Conservation (phyloP, 2,888 invertebrate species). For the Dyspetes luteomarginatus region DNA sequence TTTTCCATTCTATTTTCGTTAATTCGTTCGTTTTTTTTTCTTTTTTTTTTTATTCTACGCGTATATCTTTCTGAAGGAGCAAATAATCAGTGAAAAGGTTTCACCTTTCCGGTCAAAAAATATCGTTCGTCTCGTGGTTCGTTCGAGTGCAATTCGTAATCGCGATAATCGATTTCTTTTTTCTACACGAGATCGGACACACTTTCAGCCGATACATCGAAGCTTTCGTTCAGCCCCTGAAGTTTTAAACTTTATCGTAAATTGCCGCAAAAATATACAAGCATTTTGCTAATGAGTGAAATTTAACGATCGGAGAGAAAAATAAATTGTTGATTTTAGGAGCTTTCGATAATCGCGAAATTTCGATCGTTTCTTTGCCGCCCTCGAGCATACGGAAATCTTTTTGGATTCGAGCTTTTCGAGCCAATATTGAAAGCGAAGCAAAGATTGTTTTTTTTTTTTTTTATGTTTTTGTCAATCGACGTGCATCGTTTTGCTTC, state of each 20-base stretch:
- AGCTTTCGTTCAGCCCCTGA: neutral
- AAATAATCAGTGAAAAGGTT: neutral
- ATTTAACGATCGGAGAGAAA: conserved; percentile 1
- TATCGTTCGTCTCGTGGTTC: neutral
- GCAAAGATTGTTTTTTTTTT: neutral
- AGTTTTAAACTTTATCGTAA: neutral
- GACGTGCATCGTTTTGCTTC: too few relatives aligned
- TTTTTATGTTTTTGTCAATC: too few relatives aligned
- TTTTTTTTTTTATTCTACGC: neutral
- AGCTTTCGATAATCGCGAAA: neutral
- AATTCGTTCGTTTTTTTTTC: neutral
- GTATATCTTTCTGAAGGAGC: neutral
- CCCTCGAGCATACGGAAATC: neutral
- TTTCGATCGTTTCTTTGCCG: conserved; percentile 6
- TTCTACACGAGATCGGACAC: neutral
- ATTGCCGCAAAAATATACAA: neutral
- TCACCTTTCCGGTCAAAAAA: neutral
- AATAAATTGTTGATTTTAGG: conserved; percentile 1
- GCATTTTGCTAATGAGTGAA: neutral
- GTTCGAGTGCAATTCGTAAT: neutral
- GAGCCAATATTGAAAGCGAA: conserved; percentile 17
- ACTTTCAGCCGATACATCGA: neutral
- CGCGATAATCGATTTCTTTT: neutral
- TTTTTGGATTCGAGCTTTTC: neutral
- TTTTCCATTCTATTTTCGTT: conserved; percentile 10